Evolutionary conservation across 1,140 invertebrate species (phyloP).

Genomic region (Bombus terrestris): DNA sequence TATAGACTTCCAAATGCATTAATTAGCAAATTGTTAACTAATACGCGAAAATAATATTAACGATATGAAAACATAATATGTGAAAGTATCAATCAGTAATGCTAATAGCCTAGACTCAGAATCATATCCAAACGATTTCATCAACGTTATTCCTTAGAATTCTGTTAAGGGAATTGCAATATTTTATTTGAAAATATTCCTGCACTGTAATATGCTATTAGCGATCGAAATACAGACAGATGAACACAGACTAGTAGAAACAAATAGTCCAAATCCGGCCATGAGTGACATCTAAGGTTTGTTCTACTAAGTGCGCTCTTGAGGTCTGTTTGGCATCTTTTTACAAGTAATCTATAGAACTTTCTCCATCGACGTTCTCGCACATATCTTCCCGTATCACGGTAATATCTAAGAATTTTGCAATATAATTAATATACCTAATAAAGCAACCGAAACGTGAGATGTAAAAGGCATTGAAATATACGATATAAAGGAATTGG

Average conservation of each 20-base stretch:
- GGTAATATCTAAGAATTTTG: not conserved
- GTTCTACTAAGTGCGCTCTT: not conserved
- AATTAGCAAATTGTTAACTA: not conserved
- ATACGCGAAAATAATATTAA: not conserved
- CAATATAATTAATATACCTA: no score
- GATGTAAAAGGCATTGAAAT: no score
- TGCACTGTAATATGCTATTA: not conserved
- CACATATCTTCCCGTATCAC: not conserved
- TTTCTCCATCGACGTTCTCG: not conserved
- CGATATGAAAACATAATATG: no score
- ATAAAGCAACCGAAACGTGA: no score
- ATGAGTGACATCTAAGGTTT: not conserved
- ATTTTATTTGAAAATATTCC: not conserved
- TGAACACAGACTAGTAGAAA: no score
- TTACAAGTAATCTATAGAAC: not conserved
- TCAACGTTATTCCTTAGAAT: not conserved
- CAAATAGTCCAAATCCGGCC: not conserved
- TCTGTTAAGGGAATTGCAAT: not conserved
- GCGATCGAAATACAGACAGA: not conserved
- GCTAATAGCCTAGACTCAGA: not conserved
- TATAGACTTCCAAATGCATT: not conserved
- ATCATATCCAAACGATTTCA: not conserved
- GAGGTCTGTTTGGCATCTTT: not conserved
- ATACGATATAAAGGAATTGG: no score
- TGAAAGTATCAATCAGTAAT: not conserved